These are phyloP conservation scores for Tachina grossa DNA, from an alignment of 2,888 invertebrate species.

Conservation along the genomic window DNA sequence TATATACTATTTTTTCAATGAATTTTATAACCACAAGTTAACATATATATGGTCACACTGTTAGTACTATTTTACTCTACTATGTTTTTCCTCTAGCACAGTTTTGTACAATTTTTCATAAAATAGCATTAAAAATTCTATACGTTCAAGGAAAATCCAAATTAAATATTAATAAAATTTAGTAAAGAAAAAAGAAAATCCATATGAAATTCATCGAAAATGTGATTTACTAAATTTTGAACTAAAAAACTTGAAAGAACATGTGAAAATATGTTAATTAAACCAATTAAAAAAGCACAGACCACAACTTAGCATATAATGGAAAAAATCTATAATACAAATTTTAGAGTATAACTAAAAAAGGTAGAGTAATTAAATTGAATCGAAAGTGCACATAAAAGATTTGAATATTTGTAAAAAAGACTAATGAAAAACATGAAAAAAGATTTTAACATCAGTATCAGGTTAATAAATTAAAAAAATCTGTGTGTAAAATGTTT, in stretches of 20 bases:
- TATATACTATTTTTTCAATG: neutral
- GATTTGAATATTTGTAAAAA: neutral
- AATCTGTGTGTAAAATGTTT: constrained; percentile 6
- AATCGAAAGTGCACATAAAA: neutral
- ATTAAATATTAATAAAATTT: constrained; percentile 38
- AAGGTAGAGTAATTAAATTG: constrained; percentile 38
- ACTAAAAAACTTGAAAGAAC: neutral
- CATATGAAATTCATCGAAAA: constrained; percentile 28
- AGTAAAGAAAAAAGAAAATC: constrained; percentile 25
- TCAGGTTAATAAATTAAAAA: neutral
- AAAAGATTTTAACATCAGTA: neutral
- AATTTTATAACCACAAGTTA: neutral
- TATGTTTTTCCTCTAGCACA: constrained; percentile 43
- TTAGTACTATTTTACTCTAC: constrained; percentile 7
- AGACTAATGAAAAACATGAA: neutral
- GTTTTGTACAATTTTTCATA: constrained; percentile 70
- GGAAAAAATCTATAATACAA: constrained; percentile 70
- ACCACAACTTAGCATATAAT: constrained; percentile 28
- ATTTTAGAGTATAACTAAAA: constrained; percentile 58
- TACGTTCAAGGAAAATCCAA: constrained; percentile 33
- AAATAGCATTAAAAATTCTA: constrained; percentile 54
- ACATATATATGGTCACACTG: neutral
- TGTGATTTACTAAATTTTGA: constrained; percentile 21
- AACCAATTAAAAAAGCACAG: constrained; percentile 32
- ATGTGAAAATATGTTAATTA: constrained; percentile 23